Evolutionary conservation across 2,888 invertebrate species (phyloP).

Genomic region (Caenorhabditis japonica): DNA sequence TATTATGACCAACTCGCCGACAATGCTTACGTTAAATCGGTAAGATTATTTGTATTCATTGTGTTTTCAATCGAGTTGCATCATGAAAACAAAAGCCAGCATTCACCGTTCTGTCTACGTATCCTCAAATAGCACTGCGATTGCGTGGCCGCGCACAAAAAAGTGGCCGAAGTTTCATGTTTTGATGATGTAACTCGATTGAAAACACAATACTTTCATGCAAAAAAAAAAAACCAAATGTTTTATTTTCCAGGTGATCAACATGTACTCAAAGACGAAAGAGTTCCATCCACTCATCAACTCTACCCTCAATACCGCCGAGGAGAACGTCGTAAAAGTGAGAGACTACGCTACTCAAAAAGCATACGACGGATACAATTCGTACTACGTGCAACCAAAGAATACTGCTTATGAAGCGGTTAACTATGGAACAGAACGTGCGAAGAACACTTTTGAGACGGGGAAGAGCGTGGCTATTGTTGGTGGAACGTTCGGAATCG

Average conservation of each 20-base stretch:
- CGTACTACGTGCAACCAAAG: conserved; percentile 54
- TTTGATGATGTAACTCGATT: neutral
- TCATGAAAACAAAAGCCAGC: no score
- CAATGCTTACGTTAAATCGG: conserved; percentile 46
- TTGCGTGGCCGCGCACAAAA: no score
- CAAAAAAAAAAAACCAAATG: no score
- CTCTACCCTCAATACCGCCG: conserved; percentile 38
- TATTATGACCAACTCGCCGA: conserved; percentile 54
- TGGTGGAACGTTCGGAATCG: conserved; percentile 58
- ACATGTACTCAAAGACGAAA: conserved; percentile 45
- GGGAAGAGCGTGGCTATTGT: conserved; percentile 55
- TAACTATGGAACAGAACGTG: conserved; percentile 46
- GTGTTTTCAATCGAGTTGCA: no score
- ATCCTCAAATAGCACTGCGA: no score
- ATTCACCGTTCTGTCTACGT: no score
- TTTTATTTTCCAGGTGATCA: conserved; percentile 44
- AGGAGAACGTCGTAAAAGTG: conserved; percentile 29
- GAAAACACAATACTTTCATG: no score
- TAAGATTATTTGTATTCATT: conserved; percentile 3
- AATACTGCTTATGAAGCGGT: conserved; percentile 46
- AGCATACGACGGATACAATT: conserved; percentile 51
- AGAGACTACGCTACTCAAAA: conserved; percentile 46
- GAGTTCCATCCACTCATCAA: conserved; percentile 51
- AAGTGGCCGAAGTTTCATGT: no score
- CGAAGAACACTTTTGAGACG: conserved; percentile 40